Evolutionary conservation across 2,888 invertebrate genomes (phyloP).

Genomic region (Heliconius ethilla): DNA sequence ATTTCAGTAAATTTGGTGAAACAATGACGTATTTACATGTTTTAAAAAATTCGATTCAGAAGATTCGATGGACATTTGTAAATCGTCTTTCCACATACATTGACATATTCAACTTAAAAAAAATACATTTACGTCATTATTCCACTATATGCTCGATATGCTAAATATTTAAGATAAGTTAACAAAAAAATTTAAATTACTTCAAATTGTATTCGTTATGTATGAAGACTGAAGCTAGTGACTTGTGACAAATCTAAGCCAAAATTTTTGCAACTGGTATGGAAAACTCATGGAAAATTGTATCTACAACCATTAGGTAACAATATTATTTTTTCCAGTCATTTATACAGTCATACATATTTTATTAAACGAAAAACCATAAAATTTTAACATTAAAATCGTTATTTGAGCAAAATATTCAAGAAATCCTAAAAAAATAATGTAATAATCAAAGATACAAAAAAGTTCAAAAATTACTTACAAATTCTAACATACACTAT

Average conservation of each 20-base stretch:
- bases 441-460: neutral
- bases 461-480: neutral
- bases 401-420: conserved; percentile 10
- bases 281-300: too few relatives aligned
- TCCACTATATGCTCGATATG: neutral
- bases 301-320: too few relatives aligned
- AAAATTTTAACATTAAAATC: neutral
- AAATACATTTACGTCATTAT: neutral
- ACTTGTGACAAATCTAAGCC: neutral
- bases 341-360: neutral
- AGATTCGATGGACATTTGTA: neutral
- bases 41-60: neutral
- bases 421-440: neutral
- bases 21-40: neutral
- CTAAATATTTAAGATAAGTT: neutral
- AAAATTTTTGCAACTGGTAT: neutral
- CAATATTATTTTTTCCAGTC: neutral
- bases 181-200: neutral
- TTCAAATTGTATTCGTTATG: neutral
- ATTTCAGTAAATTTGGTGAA: neutral
- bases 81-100: too few relatives aligned
- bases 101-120: too few relatives aligned
- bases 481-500: neutral
- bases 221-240: neutral
- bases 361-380: neutral